A percentile compares a stretch with the other conserved stretches of the same genome.
These are phyloP conservation scores for Littorina saxatilis DNA, from an alignment of 1,140 invertebrate species.

Conservation along the genomic window DNA sequence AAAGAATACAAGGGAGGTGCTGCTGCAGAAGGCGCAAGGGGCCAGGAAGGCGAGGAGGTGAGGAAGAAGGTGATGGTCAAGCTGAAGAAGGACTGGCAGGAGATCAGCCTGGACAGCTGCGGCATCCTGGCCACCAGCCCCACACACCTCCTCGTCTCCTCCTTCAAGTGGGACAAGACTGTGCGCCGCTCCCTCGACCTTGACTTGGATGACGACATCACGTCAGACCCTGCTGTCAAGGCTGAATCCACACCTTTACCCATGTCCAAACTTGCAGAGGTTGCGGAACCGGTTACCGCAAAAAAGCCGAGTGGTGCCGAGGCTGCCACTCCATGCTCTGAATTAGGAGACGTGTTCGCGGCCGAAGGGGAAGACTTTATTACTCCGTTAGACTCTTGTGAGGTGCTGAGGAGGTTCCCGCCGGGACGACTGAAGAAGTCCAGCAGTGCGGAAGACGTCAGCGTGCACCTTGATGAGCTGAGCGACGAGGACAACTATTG, in stretches of 20 bases:
- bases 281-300: no score
- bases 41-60: constrained; percentile 5
- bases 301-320: not conserved
- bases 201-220: not conserved
- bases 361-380: no score
- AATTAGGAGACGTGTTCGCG: no score
- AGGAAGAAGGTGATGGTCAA: constrained; percentile 20
- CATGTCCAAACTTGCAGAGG: no score
- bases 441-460: constrained; percentile 20
- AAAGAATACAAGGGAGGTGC: not conserved
- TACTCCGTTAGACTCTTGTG: no score
- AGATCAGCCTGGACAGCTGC: constrained; percentile 63
- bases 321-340: not conserved
- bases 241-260: not conserved
- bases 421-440: constrained; percentile 21
- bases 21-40: constrained; percentile 1
- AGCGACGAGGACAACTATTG: constrained; percentile 38
- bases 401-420: not conserved
- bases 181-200: constrained; percentile 17
- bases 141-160: constrained; percentile 49
- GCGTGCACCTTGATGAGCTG: not conserved
- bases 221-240: not conserved
- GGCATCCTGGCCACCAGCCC: constrained; percentile 64
- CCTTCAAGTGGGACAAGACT: constrained; percentile 38
- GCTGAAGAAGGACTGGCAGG: constrained; percentile 40